These are phyloP conservation scores for Sternotherus odoratus DNA, from an alignment of 2,797 vertebrate species.

Conservation along the genomic window DNA sequence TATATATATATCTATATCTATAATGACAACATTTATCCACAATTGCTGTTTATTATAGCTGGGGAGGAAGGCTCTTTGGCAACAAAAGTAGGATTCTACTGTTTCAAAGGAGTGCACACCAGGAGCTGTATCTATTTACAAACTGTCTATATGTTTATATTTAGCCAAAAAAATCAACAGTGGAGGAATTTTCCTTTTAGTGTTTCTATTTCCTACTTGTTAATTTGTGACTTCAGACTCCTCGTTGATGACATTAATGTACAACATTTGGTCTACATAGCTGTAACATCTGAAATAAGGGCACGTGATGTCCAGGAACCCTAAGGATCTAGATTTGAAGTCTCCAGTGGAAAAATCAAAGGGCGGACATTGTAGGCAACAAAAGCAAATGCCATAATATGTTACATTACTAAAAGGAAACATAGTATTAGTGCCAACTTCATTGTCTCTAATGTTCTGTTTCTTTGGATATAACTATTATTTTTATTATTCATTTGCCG, in stretches of 20 bases:
- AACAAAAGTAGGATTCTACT: slow-evolving; percentile 18
- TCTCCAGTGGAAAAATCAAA: background rate
- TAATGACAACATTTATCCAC: background rate
- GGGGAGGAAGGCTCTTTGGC: background rate
- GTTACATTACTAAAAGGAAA: slow-evolving; percentile 6
- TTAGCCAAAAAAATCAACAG: slow-evolving; percentile 3
- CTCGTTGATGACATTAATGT: background rate
- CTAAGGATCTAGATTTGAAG: background rate
- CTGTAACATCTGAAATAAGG: background rate
- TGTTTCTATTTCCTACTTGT: background rate
- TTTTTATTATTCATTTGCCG: background rate
- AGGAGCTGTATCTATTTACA: slow-evolving; percentile 2
- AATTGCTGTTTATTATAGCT: background rate
- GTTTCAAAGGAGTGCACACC: background rate
- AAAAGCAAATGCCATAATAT: background rate
- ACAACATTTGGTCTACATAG: background rate
- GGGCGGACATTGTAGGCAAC: slow-evolving; percentile 15
- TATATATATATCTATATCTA: background rate
- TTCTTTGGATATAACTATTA: background rate
- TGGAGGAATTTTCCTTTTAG: background rate
- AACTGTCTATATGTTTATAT: background rate
- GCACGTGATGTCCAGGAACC: background rate
- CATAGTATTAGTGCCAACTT: accelerated
- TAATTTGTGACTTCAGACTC: background rate
- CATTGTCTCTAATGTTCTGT: background rate